These are phyloP conservation scores for Gonocerus acuteangulatus DNA, from an alignment of 2,888 invertebrate genomes.

Conservation along the genomic window DNA sequence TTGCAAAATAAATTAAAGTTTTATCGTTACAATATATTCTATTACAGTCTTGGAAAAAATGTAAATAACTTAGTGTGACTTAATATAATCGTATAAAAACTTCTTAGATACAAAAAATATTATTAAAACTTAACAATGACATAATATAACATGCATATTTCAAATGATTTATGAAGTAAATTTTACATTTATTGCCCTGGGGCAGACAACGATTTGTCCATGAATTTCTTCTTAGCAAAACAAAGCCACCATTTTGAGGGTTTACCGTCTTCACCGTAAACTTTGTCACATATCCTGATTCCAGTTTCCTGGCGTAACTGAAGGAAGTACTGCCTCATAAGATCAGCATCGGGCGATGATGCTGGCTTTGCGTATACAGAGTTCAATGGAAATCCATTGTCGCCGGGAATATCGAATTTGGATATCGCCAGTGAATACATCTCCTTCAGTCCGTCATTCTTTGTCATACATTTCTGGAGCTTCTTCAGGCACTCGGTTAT, in stretches of 20 bases:
- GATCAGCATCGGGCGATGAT: slow-evolving; percentile 63
- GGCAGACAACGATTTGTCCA: slow-evolving; percentile 93
- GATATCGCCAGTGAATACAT: slow-evolving; percentile 93
- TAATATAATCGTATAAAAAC: too few species aligned
- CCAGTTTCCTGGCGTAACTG: slow-evolving; percentile 96
- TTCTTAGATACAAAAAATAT: too few species aligned
- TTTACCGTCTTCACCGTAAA: slow-evolving; percentile 85
- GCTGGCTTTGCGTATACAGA: slow-evolving; percentile 87
- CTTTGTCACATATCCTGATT: slow-evolving; percentile 80
- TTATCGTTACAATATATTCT: too few species aligned
- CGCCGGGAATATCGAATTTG: slow-evolving; percentile 94
- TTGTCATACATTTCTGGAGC: slow-evolving; percentile 82
- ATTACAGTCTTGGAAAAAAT: too few species aligned
- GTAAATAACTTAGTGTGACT: too few species aligned
- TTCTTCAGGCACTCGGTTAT: slow-evolving; percentile 95
- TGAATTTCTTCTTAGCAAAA: slow-evolving; percentile 98
- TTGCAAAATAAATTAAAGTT: too few species aligned
- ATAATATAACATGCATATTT: too few species aligned
- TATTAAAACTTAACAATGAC: too few species aligned
- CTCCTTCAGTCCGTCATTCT: slow-evolving; percentile 84
- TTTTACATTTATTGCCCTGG: slow-evolving; percentile 64
- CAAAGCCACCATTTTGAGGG: slow-evolving; percentile 99
- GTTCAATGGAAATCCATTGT: slow-evolving; percentile 87
- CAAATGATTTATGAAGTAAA: neutral
- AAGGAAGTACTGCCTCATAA: slow-evolving; percentile 84